Evolutionary conservation across 2,113 vertebrate species (phyloP).

Genomic region (Phalacrocorax brasilianus): DNA sequence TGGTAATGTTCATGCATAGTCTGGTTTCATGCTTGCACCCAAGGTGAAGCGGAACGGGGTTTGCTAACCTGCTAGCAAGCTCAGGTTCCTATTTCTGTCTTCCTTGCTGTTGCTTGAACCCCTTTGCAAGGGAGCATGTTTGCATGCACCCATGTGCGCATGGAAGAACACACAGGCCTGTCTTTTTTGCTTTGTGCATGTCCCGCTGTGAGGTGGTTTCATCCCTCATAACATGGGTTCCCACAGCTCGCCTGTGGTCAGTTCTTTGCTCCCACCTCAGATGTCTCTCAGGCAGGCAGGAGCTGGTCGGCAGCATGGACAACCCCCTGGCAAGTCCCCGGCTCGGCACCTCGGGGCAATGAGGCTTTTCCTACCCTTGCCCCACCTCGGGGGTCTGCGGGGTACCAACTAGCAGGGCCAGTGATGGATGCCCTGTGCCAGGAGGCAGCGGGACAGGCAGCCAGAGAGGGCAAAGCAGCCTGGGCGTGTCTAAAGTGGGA

Average conservation of each 20-base stretch:
- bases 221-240: rapidly evolving
- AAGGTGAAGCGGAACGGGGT: background rate
- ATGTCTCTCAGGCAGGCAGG: background rate
- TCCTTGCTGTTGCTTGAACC: background rate
- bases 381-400: background rate
- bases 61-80: background rate
- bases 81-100: rapidly evolving
- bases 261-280: background rate
- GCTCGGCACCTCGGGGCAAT: background rate
- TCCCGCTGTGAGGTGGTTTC: rapidly evolving
- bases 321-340: rapidly evolving
- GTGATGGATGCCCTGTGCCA: conserved; percentile 20
- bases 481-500: background rate
- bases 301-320: rapidly evolving
- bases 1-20: rapidly evolving
- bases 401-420: background rate
- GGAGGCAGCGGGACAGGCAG: background rate
- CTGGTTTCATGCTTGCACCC: background rate
- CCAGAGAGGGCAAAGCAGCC: background rate
- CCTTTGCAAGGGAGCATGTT: background rate
- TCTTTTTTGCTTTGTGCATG: background rate
- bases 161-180: background rate
- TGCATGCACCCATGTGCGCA: rapidly evolving
- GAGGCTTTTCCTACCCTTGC: background rate
- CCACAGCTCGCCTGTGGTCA: rapidly evolving